Evolutionary conservation across 2,797 vertebrate genomes (phyloP).

Genomic region (Babyrousa celebensis): DNA sequence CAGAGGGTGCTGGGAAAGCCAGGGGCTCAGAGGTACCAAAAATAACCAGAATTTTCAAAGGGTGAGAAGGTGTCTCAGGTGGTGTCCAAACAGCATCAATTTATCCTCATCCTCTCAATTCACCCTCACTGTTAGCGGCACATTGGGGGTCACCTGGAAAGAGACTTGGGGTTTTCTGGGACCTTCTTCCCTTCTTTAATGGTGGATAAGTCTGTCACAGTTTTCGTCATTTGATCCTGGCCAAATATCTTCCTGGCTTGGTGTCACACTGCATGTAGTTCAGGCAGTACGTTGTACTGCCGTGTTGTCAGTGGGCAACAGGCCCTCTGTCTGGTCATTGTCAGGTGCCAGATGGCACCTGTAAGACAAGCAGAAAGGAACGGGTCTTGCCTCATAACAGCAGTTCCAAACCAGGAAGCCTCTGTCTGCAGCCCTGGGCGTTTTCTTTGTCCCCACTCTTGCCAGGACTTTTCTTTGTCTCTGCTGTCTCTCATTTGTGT

Average conservation of each 20-base stretch:
- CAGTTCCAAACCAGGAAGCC: background rate
- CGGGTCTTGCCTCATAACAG: background rate
- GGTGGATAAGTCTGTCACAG: background rate
- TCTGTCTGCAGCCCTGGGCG: background rate
- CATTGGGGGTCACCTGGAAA: background rate
- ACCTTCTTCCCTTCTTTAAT: background rate
- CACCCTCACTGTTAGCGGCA: background rate
- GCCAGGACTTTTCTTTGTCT: background rate
- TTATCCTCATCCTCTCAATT: background rate
- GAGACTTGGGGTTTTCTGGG: constrained; percentile 8
- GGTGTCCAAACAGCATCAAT: background rate
- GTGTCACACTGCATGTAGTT: background rate
- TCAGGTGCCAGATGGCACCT: constrained; percentile 56
- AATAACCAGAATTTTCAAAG: constrained; percentile 54
- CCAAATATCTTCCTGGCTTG: background rate
- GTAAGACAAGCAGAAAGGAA: constrained; percentile 66
- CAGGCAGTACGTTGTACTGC: background rate
- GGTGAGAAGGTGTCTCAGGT: background rate
- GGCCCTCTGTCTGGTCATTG: background rate
- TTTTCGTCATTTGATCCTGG: background rate
- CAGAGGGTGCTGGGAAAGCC: background rate
- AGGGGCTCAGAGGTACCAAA: background rate
- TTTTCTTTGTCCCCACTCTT: background rate
- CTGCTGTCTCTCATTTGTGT: background rate
- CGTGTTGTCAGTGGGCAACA: background rate